Evolutionary conservation across 2,888 invertebrate species (phyloP).

Genomic region (Malthinus flaveolus): DNA sequence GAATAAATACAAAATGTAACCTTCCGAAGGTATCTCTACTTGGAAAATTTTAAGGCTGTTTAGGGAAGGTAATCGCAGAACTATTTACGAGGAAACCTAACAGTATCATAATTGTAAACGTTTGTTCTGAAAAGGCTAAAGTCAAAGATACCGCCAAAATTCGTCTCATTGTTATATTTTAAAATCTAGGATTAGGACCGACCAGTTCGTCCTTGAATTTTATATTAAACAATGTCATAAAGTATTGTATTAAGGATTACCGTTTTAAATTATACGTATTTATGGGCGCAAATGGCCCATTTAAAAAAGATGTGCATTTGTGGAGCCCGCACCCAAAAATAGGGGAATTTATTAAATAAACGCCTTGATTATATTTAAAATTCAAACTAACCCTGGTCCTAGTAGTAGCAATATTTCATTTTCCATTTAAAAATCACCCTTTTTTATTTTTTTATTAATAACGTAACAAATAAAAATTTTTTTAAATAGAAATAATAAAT

Average conservation of each 20-base stretch:
- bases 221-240: slow-evolving; percentile 30
- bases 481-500: slow-evolving; percentile 7
- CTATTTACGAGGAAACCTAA: background rate
- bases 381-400: slow-evolving; percentile 14
- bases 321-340: slow-evolving; percentile 13
- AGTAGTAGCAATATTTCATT: slow-evolving; percentile 27
- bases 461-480: slow-evolving; percentile 2
- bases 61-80: background rate
- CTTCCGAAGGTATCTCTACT: background rate
- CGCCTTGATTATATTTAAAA: slow-evolving; percentile 16
- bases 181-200: slow-evolving; percentile 30
- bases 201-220: slow-evolving; percentile 22
- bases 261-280: slow-evolving; percentile 26
- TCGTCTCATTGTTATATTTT: slow-evolving; percentile 23
- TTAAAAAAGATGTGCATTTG: slow-evolving; percentile 15
- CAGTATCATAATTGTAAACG: background rate
- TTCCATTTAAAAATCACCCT: slow-evolving; percentile 26
- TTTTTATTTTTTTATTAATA: slow-evolving; percentile 15
- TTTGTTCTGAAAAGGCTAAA: slow-evolving; percentile 18
- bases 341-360: slow-evolving; percentile 23
- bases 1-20: background rate
- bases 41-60: background rate
- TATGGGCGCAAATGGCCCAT: slow-evolving; percentile 21
- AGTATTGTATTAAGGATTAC: slow-evolving; percentile 26
- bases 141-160: slow-evolving; percentile 26